Evolutionary conservation across 2,113 vertebrate genomes (phyloP).

Genomic region (Ibidorhyncha struthersii): DNA sequence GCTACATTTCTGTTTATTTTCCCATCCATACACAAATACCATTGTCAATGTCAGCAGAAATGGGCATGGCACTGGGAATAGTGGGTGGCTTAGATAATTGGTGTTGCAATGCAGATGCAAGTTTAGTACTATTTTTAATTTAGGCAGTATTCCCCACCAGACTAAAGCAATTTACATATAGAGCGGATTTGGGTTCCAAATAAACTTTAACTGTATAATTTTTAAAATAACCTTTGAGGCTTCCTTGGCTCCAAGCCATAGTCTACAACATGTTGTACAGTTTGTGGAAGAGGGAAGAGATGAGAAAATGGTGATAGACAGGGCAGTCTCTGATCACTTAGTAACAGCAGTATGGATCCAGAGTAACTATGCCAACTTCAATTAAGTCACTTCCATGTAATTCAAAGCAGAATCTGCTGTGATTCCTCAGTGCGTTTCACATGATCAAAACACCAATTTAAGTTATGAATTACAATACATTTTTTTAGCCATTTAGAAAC

Average conservation of each 20-base stretch:
- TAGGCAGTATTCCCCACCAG: not conserved
- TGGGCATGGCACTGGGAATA: not conserved
- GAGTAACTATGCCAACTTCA: not conserved
- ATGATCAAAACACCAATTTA: not conserved
- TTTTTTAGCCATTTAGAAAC: not conserved
- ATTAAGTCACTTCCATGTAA: not conserved
- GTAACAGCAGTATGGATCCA: accelerated
- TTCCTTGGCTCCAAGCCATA: not conserved
- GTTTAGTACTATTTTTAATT: slow-evolving; percentile 15
- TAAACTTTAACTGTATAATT: not conserved
- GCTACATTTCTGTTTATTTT: slow-evolving; percentile 1
- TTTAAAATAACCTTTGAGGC: not conserved
- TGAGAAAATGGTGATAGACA: not conserved
- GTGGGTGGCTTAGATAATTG: not conserved
- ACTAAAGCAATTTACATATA: not conserved
- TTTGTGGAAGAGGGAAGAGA: not conserved
- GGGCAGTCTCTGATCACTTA: not conserved
- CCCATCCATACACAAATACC: not conserved
- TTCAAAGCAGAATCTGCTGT: not conserved
- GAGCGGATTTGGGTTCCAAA: not conserved
- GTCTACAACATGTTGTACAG: not conserved
- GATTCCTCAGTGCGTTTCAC: not conserved
- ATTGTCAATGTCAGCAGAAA: slow-evolving; percentile 9
- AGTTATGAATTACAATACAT: not conserved
- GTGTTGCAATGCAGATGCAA: not conserved